Evolutionary conservation across 2,797 vertebrate genomes (phyloP).

Genomic region (Lemur catta): DNA sequence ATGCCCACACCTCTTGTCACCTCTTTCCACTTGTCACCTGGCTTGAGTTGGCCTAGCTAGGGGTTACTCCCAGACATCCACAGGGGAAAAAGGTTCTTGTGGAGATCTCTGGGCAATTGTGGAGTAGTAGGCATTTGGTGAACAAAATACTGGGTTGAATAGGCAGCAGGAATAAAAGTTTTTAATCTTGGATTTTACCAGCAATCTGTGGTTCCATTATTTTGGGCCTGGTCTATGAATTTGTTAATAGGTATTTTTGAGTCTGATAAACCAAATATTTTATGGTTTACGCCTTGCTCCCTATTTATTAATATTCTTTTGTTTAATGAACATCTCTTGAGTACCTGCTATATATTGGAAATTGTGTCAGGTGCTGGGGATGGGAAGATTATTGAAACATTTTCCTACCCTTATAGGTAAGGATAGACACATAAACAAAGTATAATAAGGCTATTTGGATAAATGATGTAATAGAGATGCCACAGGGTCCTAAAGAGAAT

Average conservation of each 20-base stretch:
- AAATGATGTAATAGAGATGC: not conserved
- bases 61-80: not conserved
- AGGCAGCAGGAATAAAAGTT: not conserved
- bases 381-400: not conserved
- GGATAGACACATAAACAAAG: not conserved
- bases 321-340: not conserved
- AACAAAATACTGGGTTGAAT: not conserved
- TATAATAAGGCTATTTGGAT: not conserved
- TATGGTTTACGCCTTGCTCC: not conserved
- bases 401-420: not conserved
- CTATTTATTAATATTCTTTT: not conserved
- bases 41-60: not conserved
- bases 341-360: not conserved
- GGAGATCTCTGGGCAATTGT: not conserved
- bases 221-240: not conserved
- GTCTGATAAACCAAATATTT: not conserved
- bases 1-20: not conserved
- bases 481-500: not conserved
- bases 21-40: not conserved
- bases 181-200: not conserved
- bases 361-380: not conserved
- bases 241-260: not conserved
- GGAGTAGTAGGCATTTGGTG: not conserved
- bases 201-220: not conserved
- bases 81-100: not conserved